Percentiles rank a stretch among this genome's conserved stretches.
phyloP scores from a whole-genome alignment of 2,888 invertebrate genomes.

The Hypomecis punctinalis region DNA sequence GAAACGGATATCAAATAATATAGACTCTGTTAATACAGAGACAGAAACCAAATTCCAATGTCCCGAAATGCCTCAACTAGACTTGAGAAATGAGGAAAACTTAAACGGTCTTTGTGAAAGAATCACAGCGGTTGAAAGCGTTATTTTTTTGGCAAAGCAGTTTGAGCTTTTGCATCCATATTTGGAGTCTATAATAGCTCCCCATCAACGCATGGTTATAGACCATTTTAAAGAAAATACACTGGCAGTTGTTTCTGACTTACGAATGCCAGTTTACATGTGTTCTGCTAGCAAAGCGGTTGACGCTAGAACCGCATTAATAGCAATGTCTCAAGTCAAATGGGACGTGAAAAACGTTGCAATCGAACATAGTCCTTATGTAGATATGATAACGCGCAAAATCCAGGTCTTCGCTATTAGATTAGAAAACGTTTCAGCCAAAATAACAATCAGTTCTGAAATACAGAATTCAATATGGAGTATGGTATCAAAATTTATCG shows the following conservation, averaged over 20 bases:
- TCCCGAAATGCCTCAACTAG: conserved; percentile 65
- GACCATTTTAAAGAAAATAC: conserved; percentile 91
- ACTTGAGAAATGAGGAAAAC: conserved; percentile 84
- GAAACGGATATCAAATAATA: conserved; percentile 90
- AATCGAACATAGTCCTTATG: conserved; percentile 96
- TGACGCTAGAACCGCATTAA: conserved; percentile 90
- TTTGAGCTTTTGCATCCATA: conserved; percentile 93
- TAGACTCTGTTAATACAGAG: conserved; percentile 74
- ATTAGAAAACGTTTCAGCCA: conserved; percentile 89
- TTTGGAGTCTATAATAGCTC: conserved; percentile 92
- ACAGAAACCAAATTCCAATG: conserved; percentile 61
- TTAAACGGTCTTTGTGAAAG: conserved; percentile 94
- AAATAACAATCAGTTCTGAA: conserved; percentile 89
- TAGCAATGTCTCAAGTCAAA: conserved; percentile 95
- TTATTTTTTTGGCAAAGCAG: conserved; percentile 95
- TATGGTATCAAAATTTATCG: conserved; percentile 93
- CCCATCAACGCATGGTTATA: conserved; percentile 87
- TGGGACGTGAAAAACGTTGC: conserved; percentile 98
- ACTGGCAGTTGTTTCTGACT: conserved; percentile 88
- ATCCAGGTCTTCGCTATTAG: conserved; percentile 92
- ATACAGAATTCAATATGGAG: conserved; percentile 93
- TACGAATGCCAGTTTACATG: conserved; percentile 94
- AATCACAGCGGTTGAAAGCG: conserved; percentile 96
- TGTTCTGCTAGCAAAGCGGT: conserved; percentile 92
- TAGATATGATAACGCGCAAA: conserved; percentile 90